These are phyloP conservation scores for Psococerastis gibbosa DNA, from an alignment of 2,888 invertebrate genomes.

Conservation along the genomic window DNA sequence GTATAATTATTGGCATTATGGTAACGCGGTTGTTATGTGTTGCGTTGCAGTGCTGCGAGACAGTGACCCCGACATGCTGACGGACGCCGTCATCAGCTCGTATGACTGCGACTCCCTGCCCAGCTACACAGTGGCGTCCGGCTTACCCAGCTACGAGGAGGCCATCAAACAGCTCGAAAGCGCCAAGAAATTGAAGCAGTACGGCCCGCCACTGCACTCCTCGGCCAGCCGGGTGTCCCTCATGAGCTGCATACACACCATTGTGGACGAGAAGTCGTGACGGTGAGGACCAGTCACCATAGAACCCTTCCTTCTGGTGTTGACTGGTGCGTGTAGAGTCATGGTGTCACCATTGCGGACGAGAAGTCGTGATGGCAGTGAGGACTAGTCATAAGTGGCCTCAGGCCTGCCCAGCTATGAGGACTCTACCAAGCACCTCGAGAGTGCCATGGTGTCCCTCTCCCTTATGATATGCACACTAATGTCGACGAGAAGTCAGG, in stretches of 20 bases:
- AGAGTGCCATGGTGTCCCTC: too few relatives aligned
- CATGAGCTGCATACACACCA: not conserved
- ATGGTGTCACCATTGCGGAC: too few relatives aligned
- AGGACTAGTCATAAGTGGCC: too few relatives aligned
- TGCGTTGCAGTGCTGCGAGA: conserved; percentile 1
- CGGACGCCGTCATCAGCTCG: not conserved
- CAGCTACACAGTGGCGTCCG: conserved; percentile 43
- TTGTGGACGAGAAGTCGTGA: conserved; percentile 2
- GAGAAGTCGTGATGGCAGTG: too few relatives aligned
- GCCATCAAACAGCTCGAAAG: conserved; percentile 37
- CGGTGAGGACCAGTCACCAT: too few relatives aligned
- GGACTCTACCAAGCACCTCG: too few relatives aligned
- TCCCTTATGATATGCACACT: too few relatives aligned
- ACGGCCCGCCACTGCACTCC: not conserved
- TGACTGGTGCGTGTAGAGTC: too few relatives aligned
- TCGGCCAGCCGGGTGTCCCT: conserved; percentile 1
- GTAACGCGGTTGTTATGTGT: not conserved
- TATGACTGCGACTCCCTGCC: conserved; percentile 35
- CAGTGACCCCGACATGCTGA: not conserved
- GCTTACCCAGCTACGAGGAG: conserved; percentile 41
- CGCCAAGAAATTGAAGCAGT: not conserved
- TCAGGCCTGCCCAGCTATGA: too few relatives aligned
- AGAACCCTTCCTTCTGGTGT: too few relatives aligned
- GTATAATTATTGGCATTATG: too few relatives aligned
- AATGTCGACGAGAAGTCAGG: too few relatives aligned